A percentile compares a stretch with the other conserved stretches of the same genome.
Conservation (phyloP, 2,888 invertebrate genomes). For the Cheilosia grossa region DNA sequence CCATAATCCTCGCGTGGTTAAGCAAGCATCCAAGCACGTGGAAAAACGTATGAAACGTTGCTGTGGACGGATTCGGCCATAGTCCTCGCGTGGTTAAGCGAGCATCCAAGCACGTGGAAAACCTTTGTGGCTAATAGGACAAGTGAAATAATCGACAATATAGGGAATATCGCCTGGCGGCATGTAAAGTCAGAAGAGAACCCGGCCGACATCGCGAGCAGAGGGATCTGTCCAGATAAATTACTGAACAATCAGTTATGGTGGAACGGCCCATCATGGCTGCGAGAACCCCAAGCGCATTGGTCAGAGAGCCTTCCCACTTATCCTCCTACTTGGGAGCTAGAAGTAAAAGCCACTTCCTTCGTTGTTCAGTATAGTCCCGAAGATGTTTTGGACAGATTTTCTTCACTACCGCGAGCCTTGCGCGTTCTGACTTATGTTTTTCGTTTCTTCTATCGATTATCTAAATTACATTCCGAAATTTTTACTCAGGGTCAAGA, state of each 20-base stretch:
- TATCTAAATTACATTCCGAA: not conserved
- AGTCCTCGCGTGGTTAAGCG: constrained; percentile 30
- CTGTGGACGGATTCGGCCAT: constrained; percentile 40
- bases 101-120: constrained; percentile 45
- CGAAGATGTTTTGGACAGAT: not conserved
- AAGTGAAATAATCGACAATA: constrained; percentile 2
- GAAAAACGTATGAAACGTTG: too few relatives aligned
- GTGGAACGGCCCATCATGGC: constrained; percentile 4
- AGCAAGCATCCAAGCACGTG: too few relatives aligned
- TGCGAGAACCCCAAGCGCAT: not conserved
- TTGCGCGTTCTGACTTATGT: constrained; percentile 15
- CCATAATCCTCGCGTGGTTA: too few relatives aligned
- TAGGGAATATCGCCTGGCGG: not conserved
- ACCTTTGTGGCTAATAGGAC: not conserved
- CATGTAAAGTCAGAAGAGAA: constrained; percentile 4
- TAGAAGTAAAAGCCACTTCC: not conserved
- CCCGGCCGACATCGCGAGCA: constrained; percentile 7
- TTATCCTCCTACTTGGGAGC: not conserved
- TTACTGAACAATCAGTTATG: not conserved
- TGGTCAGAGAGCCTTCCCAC: constrained; percentile 4
- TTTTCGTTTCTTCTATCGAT: not conserved
- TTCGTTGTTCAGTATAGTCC: not conserved
- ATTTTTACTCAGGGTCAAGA: not conserved
- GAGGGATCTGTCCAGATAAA: not conserved
- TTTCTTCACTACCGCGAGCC: not conserved